phyloP scores from a whole-genome alignment of 2,888 invertebrate species.

The Cloeon dipterum region DNA sequence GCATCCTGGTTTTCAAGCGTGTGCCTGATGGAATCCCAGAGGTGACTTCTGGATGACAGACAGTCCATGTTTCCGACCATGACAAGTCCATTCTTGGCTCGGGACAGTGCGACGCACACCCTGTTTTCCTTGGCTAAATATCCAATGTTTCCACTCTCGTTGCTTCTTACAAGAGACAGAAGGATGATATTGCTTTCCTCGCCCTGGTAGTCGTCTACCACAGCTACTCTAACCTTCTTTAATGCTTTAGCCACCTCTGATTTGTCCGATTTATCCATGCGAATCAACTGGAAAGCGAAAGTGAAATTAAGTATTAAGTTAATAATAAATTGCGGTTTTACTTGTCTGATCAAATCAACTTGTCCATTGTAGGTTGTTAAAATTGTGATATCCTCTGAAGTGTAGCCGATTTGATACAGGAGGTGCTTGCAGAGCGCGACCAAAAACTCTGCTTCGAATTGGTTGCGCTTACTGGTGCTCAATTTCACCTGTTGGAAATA shows the following conservation, averaged over 20 bases:
- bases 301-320: neutral
- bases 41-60: constrained; percentile 23
- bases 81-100: constrained; percentile 46
- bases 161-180: constrained; percentile 55
- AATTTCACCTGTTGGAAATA: constrained; percentile 16
- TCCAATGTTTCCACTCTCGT: constrained; percentile 38
- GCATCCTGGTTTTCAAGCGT: constrained; percentile 24
- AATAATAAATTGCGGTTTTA: constrained; percentile 11
- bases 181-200: constrained; percentile 58
- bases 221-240: constrained; percentile 30
- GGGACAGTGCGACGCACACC: constrained; percentile 53
- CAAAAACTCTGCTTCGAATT: constrained; percentile 37
- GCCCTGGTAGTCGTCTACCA: constrained; percentile 62
- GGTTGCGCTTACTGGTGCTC: constrained; percentile 34
- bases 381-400: constrained; percentile 39
- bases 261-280: neutral
- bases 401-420: constrained; percentile 32
- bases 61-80: constrained; percentile 47
- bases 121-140: constrained; percentile 45
- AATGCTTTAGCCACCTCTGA: constrained; percentile 10
- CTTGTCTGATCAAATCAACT: constrained; percentile 29
- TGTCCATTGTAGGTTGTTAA: constrained; percentile 51
- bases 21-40: constrained; percentile 30
- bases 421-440: constrained; percentile 35
- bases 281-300: neutral